Evolutionary conservation across 2,113 vertebrate genomes (phyloP).

Genomic region (Mustela nigripes): DNA sequence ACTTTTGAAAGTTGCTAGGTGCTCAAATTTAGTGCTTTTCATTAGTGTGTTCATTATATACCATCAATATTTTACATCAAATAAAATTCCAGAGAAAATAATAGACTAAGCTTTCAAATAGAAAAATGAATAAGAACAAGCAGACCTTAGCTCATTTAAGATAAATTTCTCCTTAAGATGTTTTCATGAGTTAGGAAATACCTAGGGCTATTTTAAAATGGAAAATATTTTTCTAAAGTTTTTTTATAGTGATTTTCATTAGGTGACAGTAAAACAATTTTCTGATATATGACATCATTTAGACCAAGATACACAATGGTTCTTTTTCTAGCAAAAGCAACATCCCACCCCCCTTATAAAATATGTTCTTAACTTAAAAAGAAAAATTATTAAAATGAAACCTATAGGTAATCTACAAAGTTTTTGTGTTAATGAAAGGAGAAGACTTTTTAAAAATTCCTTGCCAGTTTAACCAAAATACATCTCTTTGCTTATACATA

Average conservation of each 20-base stretch:
- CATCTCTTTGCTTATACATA: background rate
- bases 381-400: constrained; percentile 32
- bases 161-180: background rate
- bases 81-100: constrained; percentile 1
- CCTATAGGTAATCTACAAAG: background rate
- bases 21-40: background rate
- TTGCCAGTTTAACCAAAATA: background rate
- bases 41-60: background rate
- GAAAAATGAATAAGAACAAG: constrained; percentile 42
- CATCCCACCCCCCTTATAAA: background rate
- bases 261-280: constrained; percentile 43
- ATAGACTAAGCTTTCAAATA: background rate
- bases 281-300: constrained; percentile 55
- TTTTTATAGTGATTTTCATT: constrained; percentile 63
- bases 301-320: background rate
- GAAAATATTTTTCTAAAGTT: background rate
- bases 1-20: background rate
- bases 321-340: background rate
- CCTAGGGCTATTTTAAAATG: constrained; percentile 55
- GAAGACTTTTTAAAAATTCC: background rate
- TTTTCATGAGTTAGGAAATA: background rate
- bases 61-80: background rate
- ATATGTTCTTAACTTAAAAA: background rate
- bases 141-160: background rate
- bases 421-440: background rate